Conservation (phyloP, 2,797 vertebrate species). For the Neosilurus hyrtlii region DNA sequence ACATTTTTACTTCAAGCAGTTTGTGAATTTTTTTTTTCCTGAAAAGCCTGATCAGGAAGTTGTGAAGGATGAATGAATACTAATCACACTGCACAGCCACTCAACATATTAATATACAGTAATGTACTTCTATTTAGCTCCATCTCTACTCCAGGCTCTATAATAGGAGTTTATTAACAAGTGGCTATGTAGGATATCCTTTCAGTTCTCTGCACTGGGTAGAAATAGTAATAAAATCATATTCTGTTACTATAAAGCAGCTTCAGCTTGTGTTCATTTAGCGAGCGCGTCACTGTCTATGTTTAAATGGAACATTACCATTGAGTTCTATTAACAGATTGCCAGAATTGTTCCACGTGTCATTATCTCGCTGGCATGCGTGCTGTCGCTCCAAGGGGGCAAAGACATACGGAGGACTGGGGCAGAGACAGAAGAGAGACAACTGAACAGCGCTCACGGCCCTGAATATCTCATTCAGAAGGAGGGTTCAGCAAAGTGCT, state of each 20-base stretch:
- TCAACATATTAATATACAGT: too few relatives aligned
- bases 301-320: constrained; percentile 32
- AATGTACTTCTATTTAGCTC: too few relatives aligned
- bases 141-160: too few relatives aligned
- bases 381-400: constrained; percentile 3
- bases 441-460: constrained; percentile 53
- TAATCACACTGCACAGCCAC: background rate
- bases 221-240: constrained; percentile 56
- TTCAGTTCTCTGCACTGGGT: constrained; percentile 49
- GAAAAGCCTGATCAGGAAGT: background rate
- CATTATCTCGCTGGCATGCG: constrained; percentile 39
- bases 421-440: constrained; percentile 4
- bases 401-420: background rate
- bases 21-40: background rate
- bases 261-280: constrained; percentile 48
- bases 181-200: background rate
- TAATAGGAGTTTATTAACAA: background rate
- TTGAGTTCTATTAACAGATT: constrained; percentile 41
- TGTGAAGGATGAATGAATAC: background rate
- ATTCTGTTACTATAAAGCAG: constrained; percentile 56
- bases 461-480: constrained; percentile 67
- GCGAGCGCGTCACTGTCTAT: background rate
- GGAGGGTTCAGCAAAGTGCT: constrained; percentile 65
- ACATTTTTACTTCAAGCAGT: background rate
- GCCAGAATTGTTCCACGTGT: constrained; percentile 34